Conservation (phyloP, 2,113 vertebrate genomes). For the Dinomys branickii region DNA sequence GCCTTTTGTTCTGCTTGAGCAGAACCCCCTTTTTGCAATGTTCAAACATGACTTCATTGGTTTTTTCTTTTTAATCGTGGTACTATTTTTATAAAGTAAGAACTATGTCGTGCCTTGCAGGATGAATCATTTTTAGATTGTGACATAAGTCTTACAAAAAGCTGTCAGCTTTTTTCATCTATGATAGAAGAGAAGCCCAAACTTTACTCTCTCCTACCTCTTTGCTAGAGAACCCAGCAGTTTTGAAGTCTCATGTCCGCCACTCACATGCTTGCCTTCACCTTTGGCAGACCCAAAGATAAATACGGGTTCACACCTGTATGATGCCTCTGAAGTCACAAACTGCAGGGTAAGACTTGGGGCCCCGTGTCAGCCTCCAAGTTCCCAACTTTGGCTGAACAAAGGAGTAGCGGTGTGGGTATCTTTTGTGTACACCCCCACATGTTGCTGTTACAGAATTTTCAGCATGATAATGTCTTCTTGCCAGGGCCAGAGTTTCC, state of each 20-base stretch:
- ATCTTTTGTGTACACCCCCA: neutral
- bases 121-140: constrained; percentile 74
- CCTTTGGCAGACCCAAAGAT: neutral
- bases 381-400: neutral
- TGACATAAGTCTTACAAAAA: constrained; percentile 55
- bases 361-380: neutral
- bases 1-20: constrained; percentile 46
- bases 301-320: neutral
- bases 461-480: neutral
- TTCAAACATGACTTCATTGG: constrained; percentile 9
- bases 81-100: constrained; percentile 72
- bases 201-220: constrained; percentile 18
- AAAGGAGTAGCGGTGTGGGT: neutral
- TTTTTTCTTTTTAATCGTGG: constrained; percentile 13
- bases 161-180: constrained; percentile 52
- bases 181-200: constrained; percentile 6
- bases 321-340: neutral
- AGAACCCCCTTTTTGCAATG: neutral
- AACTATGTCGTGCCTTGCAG: constrained; percentile 63
- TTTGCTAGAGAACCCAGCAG: neutral
- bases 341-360: neutral
- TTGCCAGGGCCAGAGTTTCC: neutral
- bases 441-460: neutral
- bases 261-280: neutral
- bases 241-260: neutral